Base-by-base conservation (phyloP, 2,797 vertebrate species). In the Gymnothorax reevesii region DNA sequence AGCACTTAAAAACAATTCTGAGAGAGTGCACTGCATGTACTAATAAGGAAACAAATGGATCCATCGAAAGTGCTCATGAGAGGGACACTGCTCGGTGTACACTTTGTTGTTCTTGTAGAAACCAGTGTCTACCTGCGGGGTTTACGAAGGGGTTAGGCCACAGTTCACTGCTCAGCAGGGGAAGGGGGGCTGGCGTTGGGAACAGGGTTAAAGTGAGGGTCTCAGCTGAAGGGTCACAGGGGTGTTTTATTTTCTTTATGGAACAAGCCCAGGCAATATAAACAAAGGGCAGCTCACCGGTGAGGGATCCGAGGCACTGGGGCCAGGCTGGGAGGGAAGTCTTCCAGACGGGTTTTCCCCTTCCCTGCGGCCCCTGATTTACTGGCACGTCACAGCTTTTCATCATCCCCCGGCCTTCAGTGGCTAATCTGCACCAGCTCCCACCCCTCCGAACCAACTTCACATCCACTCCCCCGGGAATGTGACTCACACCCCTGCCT, bases 201-300 rank as follows among this genome's bases (percentile, higher is more conserved):
- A 94, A 94, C 90, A 54, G 88, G 57, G 57, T 89, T 64, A 83
- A 84, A 73, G 85, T 84, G 87, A 54, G 88, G 91, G 91, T 93
- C 92, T 92, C 94, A 94, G 93, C 92, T 92, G 90, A 92, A 66
- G 49, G 93, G 93, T 94, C 92, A 86, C 27, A 87, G 91, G 92
- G 91, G 54, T 88, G 87, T 86, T 89, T 71, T 94, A 91, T 94
- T 94, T 92, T 94, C 85, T 91, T 93, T 92, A 94, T 92, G 90
- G 89, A 86, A 22, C 71, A 88, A 91, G 90, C 90, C 73, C 60
- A 66, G 91, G 90, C 88, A 91, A 90, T 92, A 92, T 91, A 93
- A 93, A 92, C 91, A 92, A 91, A 91, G 69, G 87, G 27, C 87
- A n/a, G 80, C 75, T 69, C 89, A 25, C 42, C 60, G 79, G 86